A percentile compares a stretch with the other conserved stretches of the same genome.
These are phyloP conservation scores for Enteromius thamalakanensis DNA, from an alignment of 2,797 vertebrate species.

Conservation along the genomic window DNA sequence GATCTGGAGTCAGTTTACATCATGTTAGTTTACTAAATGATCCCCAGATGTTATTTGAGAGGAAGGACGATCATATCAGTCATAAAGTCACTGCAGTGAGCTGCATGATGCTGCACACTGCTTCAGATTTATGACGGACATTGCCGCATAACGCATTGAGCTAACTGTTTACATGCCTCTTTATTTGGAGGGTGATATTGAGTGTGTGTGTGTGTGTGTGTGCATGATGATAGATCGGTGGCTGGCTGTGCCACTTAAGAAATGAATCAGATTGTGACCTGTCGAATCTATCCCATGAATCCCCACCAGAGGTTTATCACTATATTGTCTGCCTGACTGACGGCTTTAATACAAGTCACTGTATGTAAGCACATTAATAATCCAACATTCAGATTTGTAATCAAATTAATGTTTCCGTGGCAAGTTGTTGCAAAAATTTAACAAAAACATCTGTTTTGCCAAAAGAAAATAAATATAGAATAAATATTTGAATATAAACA, in stretches of 20 bases:
- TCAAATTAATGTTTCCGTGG: neutral
- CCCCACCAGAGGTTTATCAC: constrained; percentile 13
- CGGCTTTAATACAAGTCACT: neutral
- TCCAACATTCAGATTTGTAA: neutral
- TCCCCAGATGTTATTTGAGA: neutral
- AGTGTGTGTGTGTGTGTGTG: constrained; percentile 8
- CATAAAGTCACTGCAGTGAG: constrained; percentile 47
- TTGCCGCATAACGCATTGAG: constrained; percentile 54
- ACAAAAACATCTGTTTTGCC: neutral
- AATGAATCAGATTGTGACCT: constrained; percentile 49
- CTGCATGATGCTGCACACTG: constrained; percentile 4
- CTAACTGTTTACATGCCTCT: constrained; percentile 28
- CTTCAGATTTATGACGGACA: constrained; percentile 53
- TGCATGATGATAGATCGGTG: constrained; percentile 29
- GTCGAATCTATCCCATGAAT: constrained; percentile 8
- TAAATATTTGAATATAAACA: no score
- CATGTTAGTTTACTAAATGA: constrained; percentile 3
- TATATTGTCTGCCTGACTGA: neutral
- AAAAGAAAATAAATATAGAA: neutral
- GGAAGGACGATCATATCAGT: constrained; percentile 24
- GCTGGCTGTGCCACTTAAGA: constrained; percentile 39
- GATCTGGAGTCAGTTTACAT: neutral
- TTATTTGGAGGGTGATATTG: constrained; percentile 25
- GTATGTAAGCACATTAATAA: neutral
- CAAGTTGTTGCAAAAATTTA: no score